phyloP scores from a whole-genome alignment of 1,140 invertebrate species.

The Wiebesia pumilae region DNA sequence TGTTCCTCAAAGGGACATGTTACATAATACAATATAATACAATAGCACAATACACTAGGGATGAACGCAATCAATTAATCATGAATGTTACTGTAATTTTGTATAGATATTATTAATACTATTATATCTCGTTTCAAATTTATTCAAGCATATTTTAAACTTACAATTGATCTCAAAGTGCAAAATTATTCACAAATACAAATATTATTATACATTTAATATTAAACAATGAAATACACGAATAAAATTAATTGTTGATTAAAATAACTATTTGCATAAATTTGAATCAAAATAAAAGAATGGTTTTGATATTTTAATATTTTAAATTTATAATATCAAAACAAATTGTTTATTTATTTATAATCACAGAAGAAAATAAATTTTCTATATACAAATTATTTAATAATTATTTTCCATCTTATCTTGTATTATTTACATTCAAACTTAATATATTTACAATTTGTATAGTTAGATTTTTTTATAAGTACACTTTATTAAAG shows the following conservation, averaged over 20 bases:
- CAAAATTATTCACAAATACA: constrained; percentile 3
- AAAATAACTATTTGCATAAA: background rate
- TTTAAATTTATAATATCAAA: constrained; percentile 51
- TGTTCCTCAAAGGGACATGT: too few species aligned
- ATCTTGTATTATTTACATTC: constrained; percentile 45
- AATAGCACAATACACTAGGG: too few species aligned
- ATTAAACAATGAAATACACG: background rate
- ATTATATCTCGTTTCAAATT: background rate
- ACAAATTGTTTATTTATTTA: constrained; percentile 34
- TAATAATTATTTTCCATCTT: constrained; percentile 10
- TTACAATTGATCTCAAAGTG: constrained; percentile 24
- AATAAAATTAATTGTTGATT: background rate
- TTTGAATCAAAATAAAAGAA: constrained; percentile 29
- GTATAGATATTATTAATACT: background rate
- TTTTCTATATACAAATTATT: constrained; percentile 42
- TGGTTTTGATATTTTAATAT: constrained; percentile 45
- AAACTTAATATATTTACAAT: constrained; percentile 28
- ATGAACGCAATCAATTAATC: too few species aligned
- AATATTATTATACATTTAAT: background rate
- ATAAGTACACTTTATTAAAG: background rate
- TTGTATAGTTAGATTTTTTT: constrained; percentile 25
- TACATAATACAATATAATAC: too few species aligned
- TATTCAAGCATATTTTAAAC: background rate
- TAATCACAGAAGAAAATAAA: constrained; percentile 43
- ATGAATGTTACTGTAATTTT: too few species aligned